Evolutionary conservation across 2,888 invertebrate species (phyloP).

Genomic region (Tortrix viridana): DNA sequence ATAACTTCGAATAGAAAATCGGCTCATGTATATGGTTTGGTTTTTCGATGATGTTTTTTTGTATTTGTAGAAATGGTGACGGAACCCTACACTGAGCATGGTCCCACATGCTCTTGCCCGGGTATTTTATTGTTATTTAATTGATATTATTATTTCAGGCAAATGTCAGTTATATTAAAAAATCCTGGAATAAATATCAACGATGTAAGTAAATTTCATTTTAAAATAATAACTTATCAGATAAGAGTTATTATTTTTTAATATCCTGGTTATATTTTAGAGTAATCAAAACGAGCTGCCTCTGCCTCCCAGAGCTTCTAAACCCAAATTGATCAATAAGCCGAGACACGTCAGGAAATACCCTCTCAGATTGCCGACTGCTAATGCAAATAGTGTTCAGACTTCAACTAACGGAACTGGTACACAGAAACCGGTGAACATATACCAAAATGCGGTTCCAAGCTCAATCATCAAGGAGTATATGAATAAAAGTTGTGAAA

Average conservation of each 20-base stretch:
- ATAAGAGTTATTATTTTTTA: background rate
- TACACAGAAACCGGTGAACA: constrained; percentile 43
- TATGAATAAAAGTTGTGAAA: constrained; percentile 20
- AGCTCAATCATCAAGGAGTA: constrained; percentile 40
- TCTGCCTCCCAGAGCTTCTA: constrained; percentile 65
- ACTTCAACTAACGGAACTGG: constrained; percentile 26
- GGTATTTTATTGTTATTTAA: no score
- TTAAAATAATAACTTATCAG: background rate
- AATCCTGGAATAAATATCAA: constrained; percentile 1
- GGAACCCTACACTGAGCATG: no score
- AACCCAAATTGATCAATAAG: constrained; percentile 68
- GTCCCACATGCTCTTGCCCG: no score
- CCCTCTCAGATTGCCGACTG: constrained; percentile 58
- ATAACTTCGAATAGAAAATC: no score
- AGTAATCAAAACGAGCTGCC: constrained; percentile 58
- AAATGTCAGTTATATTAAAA: constrained; percentile 12
- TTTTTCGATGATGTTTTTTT: no score
- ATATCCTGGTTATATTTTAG: constrained; percentile 43
- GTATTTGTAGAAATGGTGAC: no score
- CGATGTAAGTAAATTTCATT: constrained; percentile 22
- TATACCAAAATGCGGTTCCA: constrained; percentile 67
- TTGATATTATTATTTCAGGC: constrained; percentile 13
- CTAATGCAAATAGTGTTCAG: constrained; percentile 13
- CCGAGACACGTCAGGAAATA: constrained; percentile 71
- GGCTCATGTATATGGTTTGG: no score